Evolutionary conservation across 2,888 invertebrate genomes (phyloP).

Genomic region (Steinernema hermaphroditum): DNA sequence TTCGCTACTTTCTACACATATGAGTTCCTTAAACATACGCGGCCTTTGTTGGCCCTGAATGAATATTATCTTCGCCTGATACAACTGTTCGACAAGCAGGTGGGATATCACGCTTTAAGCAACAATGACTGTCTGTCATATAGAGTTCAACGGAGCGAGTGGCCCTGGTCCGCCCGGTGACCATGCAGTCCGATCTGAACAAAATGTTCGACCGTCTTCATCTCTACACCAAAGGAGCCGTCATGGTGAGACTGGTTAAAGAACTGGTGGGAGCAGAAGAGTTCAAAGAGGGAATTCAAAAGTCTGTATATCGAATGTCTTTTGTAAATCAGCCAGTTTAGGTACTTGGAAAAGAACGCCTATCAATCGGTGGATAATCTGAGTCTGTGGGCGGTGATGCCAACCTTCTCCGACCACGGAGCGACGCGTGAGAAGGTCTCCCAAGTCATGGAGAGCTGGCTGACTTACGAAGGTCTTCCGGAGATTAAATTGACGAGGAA

Average conservation of each 20-base stretch:
- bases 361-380: slow-evolving; percentile 57
- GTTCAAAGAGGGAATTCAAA: slow-evolving; percentile 54
- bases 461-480: slow-evolving; percentile 62
- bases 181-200: slow-evolving; percentile 74
- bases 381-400: slow-evolving; percentile 56
- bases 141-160: slow-evolving; percentile 40
- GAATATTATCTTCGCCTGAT: slow-evolving; percentile 55
- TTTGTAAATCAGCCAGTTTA: no score
- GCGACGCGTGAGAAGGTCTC: slow-evolving; percentile 54
- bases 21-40: slow-evolving; percentile 55
- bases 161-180: slow-evolving; percentile 48
- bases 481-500: slow-evolving; percentile 59
- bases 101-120: slow-evolving; percentile 1
- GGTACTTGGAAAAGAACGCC: slow-evolving; percentile 50
- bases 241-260: slow-evolving; percentile 60
- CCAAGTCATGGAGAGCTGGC: slow-evolving; percentile 62
- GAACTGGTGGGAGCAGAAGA: slow-evolving; percentile 58
- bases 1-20: slow-evolving; percentile 66
- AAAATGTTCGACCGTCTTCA: slow-evolving; percentile 72
- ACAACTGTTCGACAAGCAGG: slow-evolving; percentile 47
- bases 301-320: neutral
- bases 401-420: slow-evolving; percentile 61
- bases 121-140: slow-evolving; percentile 25
- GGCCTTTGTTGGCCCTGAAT: slow-evolving; percentile 57
- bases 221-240: slow-evolving; percentile 63